Percentiles rank a stretch among this genome's conserved stretches.
These are phyloP conservation scores for Saguinus imperator DNA, from an alignment of 2,113 vertebrate species.

Conservation along the genomic window DNA sequence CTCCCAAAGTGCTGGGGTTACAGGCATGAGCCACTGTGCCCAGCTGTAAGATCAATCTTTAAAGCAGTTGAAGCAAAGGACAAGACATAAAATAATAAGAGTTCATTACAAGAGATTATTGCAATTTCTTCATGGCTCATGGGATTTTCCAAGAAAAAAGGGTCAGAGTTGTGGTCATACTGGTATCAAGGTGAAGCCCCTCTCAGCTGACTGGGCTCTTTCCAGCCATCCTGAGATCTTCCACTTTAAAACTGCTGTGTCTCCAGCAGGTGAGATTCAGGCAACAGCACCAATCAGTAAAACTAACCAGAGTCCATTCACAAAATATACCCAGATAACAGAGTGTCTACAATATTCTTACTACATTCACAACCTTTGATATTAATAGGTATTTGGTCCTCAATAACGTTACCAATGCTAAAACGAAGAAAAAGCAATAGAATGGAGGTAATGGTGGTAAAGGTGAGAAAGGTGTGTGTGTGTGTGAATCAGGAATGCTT, in stretches of 20 bases:
- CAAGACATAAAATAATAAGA: slow-evolving; percentile 24
- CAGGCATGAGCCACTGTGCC: too few relatives aligned
- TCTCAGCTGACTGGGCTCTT: neutral
- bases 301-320: neutral
- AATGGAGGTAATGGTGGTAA: neutral
- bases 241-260: neutral
- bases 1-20: too few relatives aligned
- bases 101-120: neutral
- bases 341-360: neutral
- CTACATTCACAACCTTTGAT: neutral
- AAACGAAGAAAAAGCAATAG: neutral
- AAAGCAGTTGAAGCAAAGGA: neutral
- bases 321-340: neutral
- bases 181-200: neutral
- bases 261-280: neutral
- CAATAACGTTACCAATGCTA: neutral
- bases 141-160: slow-evolving; percentile 25
- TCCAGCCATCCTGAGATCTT: neutral
- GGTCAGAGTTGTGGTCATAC: neutral
- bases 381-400: neutral
- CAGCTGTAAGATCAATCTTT: neutral
- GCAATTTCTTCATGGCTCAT: neutral
- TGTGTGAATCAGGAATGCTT: neutral
- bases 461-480: neutral
- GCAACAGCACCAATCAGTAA: slow-evolving; percentile 18